A percentile compares a stretch with the other conserved stretches of the same genome.
Conservation (phyloP, 2,888 invertebrate species). For the Phytoseiulus persimilis region DNA sequence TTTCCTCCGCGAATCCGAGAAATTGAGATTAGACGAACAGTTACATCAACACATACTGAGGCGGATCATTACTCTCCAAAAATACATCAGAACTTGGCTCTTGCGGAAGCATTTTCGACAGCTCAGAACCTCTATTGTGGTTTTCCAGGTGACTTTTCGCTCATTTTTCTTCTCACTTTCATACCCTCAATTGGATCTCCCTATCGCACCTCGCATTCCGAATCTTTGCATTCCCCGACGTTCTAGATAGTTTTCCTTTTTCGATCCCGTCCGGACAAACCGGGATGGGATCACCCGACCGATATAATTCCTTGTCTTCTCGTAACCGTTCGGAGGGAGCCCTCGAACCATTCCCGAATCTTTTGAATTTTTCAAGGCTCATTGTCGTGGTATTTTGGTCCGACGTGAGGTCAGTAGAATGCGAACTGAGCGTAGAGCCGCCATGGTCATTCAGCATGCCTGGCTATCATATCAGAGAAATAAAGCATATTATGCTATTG, state of each 20-base stretch:
- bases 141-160: constrained; percentile 58
- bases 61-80: constrained; percentile 79
- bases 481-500: constrained; percentile 15
- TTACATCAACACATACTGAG: constrained; percentile 88
- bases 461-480: constrained; percentile 35
- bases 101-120: constrained; percentile 69
- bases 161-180: not conserved
- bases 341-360: too few species aligned
- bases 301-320: too few species aligned
- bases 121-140: constrained; percentile 63
- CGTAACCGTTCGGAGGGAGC: too few species aligned
- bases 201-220: constrained; percentile 23
- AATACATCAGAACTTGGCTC: constrained; percentile 59
- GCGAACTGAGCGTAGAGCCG: constrained; percentile 22
- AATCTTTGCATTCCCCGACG: not conserved
- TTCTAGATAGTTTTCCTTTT: too few species aligned
- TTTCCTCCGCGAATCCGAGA: constrained; percentile 86
- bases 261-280: too few species aligned
- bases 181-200: not conserved
- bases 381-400: constrained; percentile 61
- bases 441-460: constrained; percentile 15
- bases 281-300: too few species aligned
- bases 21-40: constrained; percentile 78
- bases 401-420: constrained; percentile 52
- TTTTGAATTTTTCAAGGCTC: constrained; percentile 59